Evolutionary conservation across 2,888 invertebrate species (phyloP).

Genomic region (Macaria notata): DNA sequence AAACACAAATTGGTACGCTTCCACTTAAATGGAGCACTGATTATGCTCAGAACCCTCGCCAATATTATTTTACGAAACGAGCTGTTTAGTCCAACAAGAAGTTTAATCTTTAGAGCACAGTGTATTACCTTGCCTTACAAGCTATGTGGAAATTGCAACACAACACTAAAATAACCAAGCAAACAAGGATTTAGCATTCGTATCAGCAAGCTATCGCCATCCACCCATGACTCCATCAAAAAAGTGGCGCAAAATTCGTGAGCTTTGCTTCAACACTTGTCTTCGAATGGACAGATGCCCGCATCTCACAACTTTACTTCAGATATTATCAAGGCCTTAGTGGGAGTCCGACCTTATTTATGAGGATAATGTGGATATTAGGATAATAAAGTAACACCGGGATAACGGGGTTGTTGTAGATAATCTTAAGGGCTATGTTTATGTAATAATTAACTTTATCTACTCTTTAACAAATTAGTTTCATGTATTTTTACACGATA

Average conservation of each 20-base stretch:
- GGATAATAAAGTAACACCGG: slow-evolving; percentile 10
- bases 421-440: slow-evolving; percentile 1
- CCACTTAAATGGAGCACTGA: slow-evolving; percentile 11
- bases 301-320: background rate
- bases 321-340: slow-evolving; percentile 44
- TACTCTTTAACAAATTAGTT: too few relatives aligned
- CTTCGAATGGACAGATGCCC: too few relatives aligned
- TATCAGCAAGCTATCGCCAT: slow-evolving; percentile 14
- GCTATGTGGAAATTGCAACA: too few relatives aligned
- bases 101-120: too few relatives aligned
- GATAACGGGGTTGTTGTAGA: slow-evolving; percentile 5
- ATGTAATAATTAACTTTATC: background rate
- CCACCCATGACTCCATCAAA: slow-evolving; percentile 49
- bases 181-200: slow-evolving; percentile 1
- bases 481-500: too few relatives aligned
- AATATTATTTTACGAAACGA: too few relatives aligned
- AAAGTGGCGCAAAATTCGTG: slow-evolving; percentile 53
- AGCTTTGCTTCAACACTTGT: slow-evolving; percentile 11
- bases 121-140: too few relatives aligned
- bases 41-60: background rate
- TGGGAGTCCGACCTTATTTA: slow-evolving; percentile 35
- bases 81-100: too few relatives aligned
- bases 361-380: slow-evolving; percentile 14
- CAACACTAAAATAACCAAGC: too few relatives aligned
- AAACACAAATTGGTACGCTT: slow-evolving; percentile 23